Base-by-base conservation (phyloP, 2,797 vertebrate species). In the Sebastes steindachneri region DNA sequence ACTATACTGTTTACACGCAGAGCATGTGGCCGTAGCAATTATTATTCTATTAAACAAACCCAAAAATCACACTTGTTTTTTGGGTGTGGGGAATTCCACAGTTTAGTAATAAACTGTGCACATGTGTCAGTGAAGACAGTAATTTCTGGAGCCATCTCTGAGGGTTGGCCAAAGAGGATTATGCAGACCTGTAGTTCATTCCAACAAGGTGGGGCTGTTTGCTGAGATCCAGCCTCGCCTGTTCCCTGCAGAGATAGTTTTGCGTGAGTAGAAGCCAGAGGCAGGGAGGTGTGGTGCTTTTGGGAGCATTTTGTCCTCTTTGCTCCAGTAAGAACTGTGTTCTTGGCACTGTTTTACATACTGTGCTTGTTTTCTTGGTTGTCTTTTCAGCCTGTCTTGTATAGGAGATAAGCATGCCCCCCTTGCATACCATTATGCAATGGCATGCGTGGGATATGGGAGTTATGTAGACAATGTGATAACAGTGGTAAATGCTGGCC, bases 121-220 rank as follows among this genome's bases (percentile, higher is more conserved):
- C 37, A 81, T 67, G 66, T 79, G 69, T 71, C 57, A 53, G 9
- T 69, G 35, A 69, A 66, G 87, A 53, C 58, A 9, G 11, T 77
- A 57, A 86, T 86, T 67, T 91, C 75, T 54, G 12, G 68, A 64
- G 73, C 33, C 54, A 76, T 85, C 59, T 74, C 64, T 35, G 59
- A 64, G 17, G 79, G 58, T 82, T 89, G 82, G 75, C 79, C 83
- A 89, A 75, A 80, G 75, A 63, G 84, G 67, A 89, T 88, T 77
- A 67, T 83, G 57, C 79, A 90, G 82, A 93, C 84, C 79, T 93
- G 81, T 48, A 54, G 85, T 82, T 82, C 82, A 87, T 77, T 92
- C 91, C 90, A 93, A 77, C 76, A 84, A 92, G 91, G 89, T 91
- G 91, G 92, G 90, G 94, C 90, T 85, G 84, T 89, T 84, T 89